Evolutionary conservation across 2,888 invertebrate genomes (phyloP), one percentile per base, ranked within the genome.

Genomic region (Thymelicus acteon): DNA sequence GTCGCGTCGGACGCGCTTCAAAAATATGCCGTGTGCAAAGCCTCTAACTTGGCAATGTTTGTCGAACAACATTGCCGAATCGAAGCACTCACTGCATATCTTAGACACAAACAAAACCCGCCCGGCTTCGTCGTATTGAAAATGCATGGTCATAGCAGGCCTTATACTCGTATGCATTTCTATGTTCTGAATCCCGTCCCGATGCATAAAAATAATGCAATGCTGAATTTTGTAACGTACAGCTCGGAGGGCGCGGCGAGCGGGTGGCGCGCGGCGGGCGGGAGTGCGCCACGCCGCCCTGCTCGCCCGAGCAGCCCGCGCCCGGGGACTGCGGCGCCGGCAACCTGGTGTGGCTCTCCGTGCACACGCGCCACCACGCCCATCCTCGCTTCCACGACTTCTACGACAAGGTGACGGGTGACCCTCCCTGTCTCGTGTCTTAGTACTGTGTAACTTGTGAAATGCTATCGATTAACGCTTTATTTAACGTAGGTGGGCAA

Each of bases 301-400:
- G 96, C 63, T 96, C 96, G 19, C 95, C 96, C 0, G 85, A 81
- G 74, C 85, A 78, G 75, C 86, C 87, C 19, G 87, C 84, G 77
- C 95, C 66, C 37, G 77, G 66, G 74, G 73, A 66, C 73, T 85
- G 89, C 75, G 92, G 94, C 19, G 90, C 91, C 74, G 96, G 96
- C 79, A 96, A 97, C 86, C 94, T 98, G 61, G 97, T 98, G 10
- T 95, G 95, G 76, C 96, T 95, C 85, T 97, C 94, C 82, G 96
- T 95, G 77, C 95, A 96, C 71, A 89, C 96, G 19, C 94, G 97
- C 1, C 96, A 96, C 85, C 95, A 95, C 12, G 88, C 90, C 13
- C 95, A 96, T 67, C 96, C 96, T 40, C 94, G 95, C 79, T 97
- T 96, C 82, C 85, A 89, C 15, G 94, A 95, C 4, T 94, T 95